A percentile compares a stretch with the other conserved stretches of the same genome.
phyloP scores from a whole-genome alignment of 2,797 vertebrate species.

The Pitangus sulphuratus region DNA sequence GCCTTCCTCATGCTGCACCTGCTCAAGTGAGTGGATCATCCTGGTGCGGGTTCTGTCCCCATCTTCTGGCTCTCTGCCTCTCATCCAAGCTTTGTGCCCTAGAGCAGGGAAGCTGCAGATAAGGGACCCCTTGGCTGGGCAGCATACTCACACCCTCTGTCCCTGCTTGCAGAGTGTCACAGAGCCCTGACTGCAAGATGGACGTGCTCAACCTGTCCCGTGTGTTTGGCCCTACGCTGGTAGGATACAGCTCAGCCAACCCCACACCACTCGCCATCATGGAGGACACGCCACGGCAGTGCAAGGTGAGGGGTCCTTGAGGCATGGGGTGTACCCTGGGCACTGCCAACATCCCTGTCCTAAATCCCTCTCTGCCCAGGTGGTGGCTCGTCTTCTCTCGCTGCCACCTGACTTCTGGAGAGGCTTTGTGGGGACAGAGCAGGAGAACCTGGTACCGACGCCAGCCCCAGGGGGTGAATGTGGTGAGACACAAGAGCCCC shows the following conservation, averaged over 20 bases:
- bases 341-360: not conserved
- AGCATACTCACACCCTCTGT: accelerated
- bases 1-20: constrained; percentile 88
- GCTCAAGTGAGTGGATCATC: constrained; percentile 75
- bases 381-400: constrained; percentile 74
- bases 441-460: not conserved
- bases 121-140: not conserved
- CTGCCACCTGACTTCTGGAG: constrained; percentile 76
- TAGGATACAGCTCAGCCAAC: constrained; percentile 81
- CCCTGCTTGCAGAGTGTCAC: constrained; percentile 63
- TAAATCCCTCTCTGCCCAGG: constrained; percentile 64
- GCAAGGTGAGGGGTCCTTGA: constrained; percentile 65
- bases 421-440: constrained; percentile 60
- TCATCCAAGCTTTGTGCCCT: accelerated
- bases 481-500: not conserved
- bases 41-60: accelerated
- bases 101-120: accelerated
- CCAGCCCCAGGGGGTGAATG: accelerated
- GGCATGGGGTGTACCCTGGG: accelerated
- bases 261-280: constrained; percentile 82
- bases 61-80: not conserved
- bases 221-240: constrained; percentile 86
- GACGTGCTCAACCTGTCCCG: constrained; percentile 82
- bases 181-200: constrained; percentile 83
- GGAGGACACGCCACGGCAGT: constrained; percentile 82